phyloP scores from a whole-genome alignment of 2,797 vertebrate species.

The Meriones psammophilus region DNA sequence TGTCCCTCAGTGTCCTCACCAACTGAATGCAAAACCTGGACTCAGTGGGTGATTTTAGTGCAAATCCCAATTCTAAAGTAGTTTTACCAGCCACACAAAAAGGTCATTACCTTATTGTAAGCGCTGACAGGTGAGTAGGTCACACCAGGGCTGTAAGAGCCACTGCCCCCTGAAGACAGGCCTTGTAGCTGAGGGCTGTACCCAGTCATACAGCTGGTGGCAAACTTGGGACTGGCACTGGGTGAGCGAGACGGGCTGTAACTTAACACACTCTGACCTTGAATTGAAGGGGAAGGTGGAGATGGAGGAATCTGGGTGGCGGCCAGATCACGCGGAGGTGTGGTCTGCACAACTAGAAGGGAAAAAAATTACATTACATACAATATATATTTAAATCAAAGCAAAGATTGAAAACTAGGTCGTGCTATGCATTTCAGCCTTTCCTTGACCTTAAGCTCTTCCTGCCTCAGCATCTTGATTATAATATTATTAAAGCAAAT shows the following conservation, averaged over 20 bases:
- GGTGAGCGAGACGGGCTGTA: conserved; percentile 95
- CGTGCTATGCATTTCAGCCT: not conserved
- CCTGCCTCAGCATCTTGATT: not conserved
- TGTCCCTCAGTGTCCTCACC: conserved; percentile 15
- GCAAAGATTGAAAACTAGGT: not conserved
- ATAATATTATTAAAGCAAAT: conserved; percentile 9
- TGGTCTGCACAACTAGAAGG: conserved; percentile 91
- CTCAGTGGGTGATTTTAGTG: not conserved
- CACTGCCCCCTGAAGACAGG: conserved; percentile 88
- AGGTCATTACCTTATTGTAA: conserved; percentile 85
- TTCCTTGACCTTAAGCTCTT: not conserved
- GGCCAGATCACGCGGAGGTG: conserved; percentile 90
- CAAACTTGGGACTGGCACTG: conserved; percentile 94
- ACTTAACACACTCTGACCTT: conserved; percentile 96
- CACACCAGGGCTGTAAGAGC: conserved; percentile 88
- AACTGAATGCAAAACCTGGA: conserved; percentile 19
- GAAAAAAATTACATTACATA: not conserved
- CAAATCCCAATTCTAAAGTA: conserved; percentile 52
- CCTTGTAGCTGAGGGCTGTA: conserved; percentile 93
- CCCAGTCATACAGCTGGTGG: conserved; percentile 90
- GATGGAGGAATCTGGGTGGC: conserved; percentile 90
- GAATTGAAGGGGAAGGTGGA: conserved; percentile 90
- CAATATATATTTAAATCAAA: not conserved
- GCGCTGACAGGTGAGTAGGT: conserved; percentile 86
- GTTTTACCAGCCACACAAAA: not conserved